Base-by-base conservation (phyloP, 2,888 invertebrate species). In the Chrysolina haemoptera region DNA sequence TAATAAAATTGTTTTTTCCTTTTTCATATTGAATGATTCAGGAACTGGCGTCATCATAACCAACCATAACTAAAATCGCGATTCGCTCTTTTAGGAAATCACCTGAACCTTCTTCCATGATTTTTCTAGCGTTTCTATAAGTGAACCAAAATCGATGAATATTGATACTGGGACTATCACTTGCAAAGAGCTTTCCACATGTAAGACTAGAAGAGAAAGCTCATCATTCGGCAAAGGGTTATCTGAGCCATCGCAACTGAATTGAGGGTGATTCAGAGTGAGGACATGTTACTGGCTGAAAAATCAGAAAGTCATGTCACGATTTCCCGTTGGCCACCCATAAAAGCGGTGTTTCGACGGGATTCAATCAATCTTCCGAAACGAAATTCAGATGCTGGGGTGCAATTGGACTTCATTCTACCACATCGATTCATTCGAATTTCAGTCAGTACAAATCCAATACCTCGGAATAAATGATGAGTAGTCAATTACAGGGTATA, bases 201-300 rank as follows among this genome's bases (percentile, higher is more conserved):
- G 35, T 35, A 35, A 35, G 35, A 0, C 35, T 35, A 0, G 35
- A 35, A 8, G 35, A 35, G 35, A 35, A 35, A 3, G 35, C 35
- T 27, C 35, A 35, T 35, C 20, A 53, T 53, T 53, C 53, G 53
- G 20, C 18, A 53, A 53, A 53, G 53, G 20, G 18, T 53, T 53
- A 53, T 20, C 53, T 35, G 18, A 43, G 43, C 43, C 14, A 43
- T 43, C 43, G 12, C 14, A 14, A 43, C 43, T 11, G 14, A 43
- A 43, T 16, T 16, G 16, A 16, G 10, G 48, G 16, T 48, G 16
- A 48, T 16, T 20, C 20, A 53, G 53, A 16, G 20, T 53, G 9
- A 18, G 20, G 53, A 53, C 53, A 53, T 53, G 53, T 53, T 18
- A 53, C 20, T 53, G 20, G 10, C 53, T 53, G 53, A 53, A 53